Evolutionary conservation across 1,140 invertebrate genomes (phyloP).

Genomic region (Coboldia fuscipes): DNA sequence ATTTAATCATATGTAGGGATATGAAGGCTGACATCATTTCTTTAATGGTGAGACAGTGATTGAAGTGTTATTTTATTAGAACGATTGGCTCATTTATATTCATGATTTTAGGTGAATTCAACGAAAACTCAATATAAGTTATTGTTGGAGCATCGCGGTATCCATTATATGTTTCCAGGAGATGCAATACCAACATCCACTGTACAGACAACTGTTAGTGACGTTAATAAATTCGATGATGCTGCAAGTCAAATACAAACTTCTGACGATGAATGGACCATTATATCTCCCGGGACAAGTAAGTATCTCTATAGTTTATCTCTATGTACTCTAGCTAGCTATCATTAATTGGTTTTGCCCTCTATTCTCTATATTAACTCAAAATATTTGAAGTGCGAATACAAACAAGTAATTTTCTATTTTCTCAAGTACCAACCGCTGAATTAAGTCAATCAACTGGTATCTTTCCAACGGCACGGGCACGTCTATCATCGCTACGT

Average conservation of each 20-base stretch:
- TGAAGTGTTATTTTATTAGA: no score
- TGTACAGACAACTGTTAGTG: conserved; percentile 8
- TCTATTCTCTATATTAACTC: no score
- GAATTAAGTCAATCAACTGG: conserved; percentile 7
- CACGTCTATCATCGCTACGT: conserved; percentile 35
- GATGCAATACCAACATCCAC: conserved; percentile 20
- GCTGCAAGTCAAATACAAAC: no score
- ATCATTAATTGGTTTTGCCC: no score
- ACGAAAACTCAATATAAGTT: conserved; percentile 36
- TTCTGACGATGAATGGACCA: no score
- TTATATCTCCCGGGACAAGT: no score
- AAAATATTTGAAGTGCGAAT: no score
- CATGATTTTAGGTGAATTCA: conserved; percentile 39
- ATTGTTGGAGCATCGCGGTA: conserved; percentile 35
- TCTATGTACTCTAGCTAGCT: no score
- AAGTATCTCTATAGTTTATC: no score
- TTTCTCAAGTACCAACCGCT: no score
- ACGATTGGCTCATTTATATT: neutral
- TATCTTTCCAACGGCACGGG: conserved; percentile 25
- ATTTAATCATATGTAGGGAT: conserved; percentile 41
- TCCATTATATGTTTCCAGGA: conserved; percentile 31
- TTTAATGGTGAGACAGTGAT: conserved; percentile 32
- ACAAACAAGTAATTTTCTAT: no score
- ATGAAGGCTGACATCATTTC: conserved; percentile 39
- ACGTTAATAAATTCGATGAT: no score